Evolutionary conservation across 2,113 vertebrate species (phyloP), one percentile per base, ranked within the genome.

Genomic region (Xerus inauris): DNA sequence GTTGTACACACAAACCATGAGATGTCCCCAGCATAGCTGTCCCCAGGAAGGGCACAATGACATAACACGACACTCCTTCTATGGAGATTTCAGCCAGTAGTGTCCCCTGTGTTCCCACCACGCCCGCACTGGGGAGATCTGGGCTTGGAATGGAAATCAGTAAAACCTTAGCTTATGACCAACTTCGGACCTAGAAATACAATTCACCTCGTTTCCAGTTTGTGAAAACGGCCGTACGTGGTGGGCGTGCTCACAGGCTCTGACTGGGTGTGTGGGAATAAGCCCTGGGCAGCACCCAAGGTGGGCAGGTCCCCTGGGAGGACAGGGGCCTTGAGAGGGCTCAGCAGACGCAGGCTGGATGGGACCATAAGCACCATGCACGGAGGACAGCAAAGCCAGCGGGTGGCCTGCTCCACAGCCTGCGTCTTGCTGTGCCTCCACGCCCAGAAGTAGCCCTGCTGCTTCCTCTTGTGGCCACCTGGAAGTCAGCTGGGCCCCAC

Each of bases 171-270:
- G 49, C 57, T 86, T 77, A 67, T 71, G 79, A 89, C 67, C 51
- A 94, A 88, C 51, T 77, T 92, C 20, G 12, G 77, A 59, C 40
- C 47, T 54, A 69, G 67, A 92, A 93, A 69, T 76, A 87, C 16
- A 13, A 59, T 89, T 81, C 82, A 69, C 91, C 86, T 86, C n/a
- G 79, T 72, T 85, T 85, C 94, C 62, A 30, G 45, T 12, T 54
- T 3, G 8, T 45, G 91, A 38, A 51, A 89, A 65, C 0, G 65
- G 62, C 69, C 24, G 45, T 9, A 1, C 8, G 26, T 76, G 42
- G 67, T 17, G 16, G 59, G 30, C 16, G 13, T 7, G 82, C 51
- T 24, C 3, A 3, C n/a, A 51, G 57, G 45, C 45, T 54, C 65
- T 84, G 7, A 32, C 35, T 7, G 45, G 89, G n/a, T 6, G 17